Percentiles rank a stretch among this genome's conserved stretches.
phyloP scores from a whole-genome alignment of 2,888 invertebrate genomes.

The Drosophila mettleri region DNA sequence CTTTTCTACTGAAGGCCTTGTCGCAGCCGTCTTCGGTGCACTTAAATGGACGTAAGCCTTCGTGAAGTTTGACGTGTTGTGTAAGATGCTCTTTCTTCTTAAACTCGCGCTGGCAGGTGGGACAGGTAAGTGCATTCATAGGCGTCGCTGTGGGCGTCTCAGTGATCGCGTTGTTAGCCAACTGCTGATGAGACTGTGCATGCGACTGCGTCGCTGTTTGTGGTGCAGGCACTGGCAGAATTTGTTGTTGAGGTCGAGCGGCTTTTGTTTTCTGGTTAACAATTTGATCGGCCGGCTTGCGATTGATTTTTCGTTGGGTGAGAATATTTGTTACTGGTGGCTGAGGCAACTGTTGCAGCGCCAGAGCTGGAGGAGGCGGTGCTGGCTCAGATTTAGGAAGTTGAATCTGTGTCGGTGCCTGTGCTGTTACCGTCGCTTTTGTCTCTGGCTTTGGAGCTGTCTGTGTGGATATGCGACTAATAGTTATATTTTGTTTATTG shows the following conservation, averaged over 20 bases:
- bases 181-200: slow-evolving; percentile 47
- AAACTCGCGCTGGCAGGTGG: slow-evolving; percentile 88
- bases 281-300: slow-evolving; percentile 50
- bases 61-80: slow-evolving; percentile 89
- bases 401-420: slow-evolving; percentile 33
- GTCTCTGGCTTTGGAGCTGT: slow-evolving; percentile 46
- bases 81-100: slow-evolving; percentile 89
- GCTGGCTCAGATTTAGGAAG: slow-evolving; percentile 49
- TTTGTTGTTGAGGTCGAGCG: slow-evolving; percentile 50
- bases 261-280: slow-evolving; percentile 27
- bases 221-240: slow-evolving; percentile 51
- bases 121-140: slow-evolving; percentile 51
- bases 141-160: slow-evolving; percentile 31
- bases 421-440: slow-evolving; percentile 66
- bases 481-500: slow-evolving; percentile 83
- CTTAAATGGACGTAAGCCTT: slow-evolving; percentile 88
- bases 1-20: slow-evolving; percentile 89
- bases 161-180: not conserved
- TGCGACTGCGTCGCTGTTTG: slow-evolving; percentile 10
- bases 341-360: slow-evolving; percentile 21
- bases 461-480: slow-evolving; percentile 75
- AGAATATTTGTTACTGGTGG: slow-evolving; percentile 18
- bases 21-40: slow-evolving; percentile 87
- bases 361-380: slow-evolving; percentile 51
- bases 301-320: slow-evolving; percentile 52